phyloP scores from a whole-genome alignment of 2,113 vertebrate genomes.

The Diadophis punctatus region DNA sequence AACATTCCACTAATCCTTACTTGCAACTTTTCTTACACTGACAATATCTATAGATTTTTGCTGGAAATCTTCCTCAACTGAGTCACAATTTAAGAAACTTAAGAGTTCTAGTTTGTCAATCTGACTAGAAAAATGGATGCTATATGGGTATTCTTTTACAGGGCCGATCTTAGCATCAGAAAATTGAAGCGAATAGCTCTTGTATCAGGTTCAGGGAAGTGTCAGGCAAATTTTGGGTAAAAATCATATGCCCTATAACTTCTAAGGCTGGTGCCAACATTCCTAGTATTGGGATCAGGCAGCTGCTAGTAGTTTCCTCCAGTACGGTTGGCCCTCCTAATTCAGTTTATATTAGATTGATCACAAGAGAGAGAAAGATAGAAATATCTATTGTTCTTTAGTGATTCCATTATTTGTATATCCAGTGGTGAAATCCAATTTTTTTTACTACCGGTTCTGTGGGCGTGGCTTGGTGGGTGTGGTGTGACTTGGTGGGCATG shows the following conservation, averaged over 20 bases:
- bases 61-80: background rate
- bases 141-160: background rate
- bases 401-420: background rate
- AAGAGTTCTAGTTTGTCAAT: no score
- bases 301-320: background rate
- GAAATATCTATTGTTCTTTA: background rate
- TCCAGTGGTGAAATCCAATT: no score
- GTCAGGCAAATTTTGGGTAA: background rate
- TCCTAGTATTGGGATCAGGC: background rate
- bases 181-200: background rate
- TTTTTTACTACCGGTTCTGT: no score
- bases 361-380: background rate
- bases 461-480: no score
- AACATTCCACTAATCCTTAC: background rate
- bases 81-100: background rate
- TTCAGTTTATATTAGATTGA: background rate
- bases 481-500: no score
- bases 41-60: background rate
- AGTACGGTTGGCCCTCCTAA: background rate
- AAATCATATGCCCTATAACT: background rate
- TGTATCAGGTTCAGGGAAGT: background rate
- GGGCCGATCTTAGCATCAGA: background rate
- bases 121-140: background rate
- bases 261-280: background rate
- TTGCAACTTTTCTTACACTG: background rate